phyloP scores from a whole-genome alignment of 1,140 invertebrate species.

The Scylla paramamosain region DNA sequence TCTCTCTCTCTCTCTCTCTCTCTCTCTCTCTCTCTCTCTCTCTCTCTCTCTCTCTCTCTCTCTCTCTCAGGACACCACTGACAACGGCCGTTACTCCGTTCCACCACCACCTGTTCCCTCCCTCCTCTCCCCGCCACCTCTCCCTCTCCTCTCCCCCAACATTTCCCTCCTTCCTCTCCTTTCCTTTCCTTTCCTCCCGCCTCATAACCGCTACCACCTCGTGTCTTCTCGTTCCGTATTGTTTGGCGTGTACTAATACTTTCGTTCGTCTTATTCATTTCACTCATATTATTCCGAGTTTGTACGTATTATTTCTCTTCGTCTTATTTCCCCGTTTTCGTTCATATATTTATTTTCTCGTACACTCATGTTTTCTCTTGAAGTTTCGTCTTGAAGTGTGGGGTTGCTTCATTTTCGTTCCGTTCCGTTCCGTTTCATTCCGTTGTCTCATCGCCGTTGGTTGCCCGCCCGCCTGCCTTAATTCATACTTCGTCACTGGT shows the following conservation, averaged over 20 bases:
- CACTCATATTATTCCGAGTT: not conserved
- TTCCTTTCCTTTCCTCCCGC: not conserved
- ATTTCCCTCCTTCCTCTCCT: not conserved
- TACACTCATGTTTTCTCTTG: no score
- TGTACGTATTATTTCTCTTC: not conserved
- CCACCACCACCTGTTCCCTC: constrained; percentile 9
- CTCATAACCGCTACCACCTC: not conserved
- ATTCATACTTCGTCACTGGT: no score
- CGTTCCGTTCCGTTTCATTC: no score
- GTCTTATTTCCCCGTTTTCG: not conserved
- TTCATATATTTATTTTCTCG: no score
- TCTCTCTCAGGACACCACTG: not conserved
- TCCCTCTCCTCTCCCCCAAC: not conserved
- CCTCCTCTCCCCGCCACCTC: not conserved
- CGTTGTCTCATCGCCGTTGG: no score
- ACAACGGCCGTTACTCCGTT: not conserved
- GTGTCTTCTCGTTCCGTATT: not conserved
- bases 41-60: constrained; percentile 20
- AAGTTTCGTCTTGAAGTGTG: no score
- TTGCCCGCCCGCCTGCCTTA: no score
- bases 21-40: constrained; percentile 20
- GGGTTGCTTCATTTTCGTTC: no score
- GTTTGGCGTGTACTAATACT: not conserved
- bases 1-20: not conserved
- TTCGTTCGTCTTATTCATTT: not conserved